Evolutionary conservation across 2,113 vertebrate genomes (phyloP).

Genomic region (Alligator mississippiensis): DNA sequence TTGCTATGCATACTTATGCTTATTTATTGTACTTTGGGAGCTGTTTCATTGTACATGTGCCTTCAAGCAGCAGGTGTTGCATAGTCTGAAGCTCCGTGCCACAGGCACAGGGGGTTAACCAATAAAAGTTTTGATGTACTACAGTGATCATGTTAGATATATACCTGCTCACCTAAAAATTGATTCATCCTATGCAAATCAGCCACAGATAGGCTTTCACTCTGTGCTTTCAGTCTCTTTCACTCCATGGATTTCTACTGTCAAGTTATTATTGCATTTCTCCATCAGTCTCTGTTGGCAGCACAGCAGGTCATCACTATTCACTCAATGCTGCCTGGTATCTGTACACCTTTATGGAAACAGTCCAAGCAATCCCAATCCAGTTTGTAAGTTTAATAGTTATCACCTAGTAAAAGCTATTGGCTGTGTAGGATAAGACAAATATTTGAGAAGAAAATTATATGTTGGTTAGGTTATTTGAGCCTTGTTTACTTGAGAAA

Average conservation of each 20-base stretch:
- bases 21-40: too few species aligned
- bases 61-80: too few species aligned
- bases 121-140: neutral
- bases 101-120: too few species aligned
- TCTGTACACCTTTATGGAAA: neutral
- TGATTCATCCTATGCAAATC: neutral
- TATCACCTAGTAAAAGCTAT: neutral
- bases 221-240: neutral
- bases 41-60: too few species aligned
- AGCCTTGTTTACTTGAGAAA: neutral
- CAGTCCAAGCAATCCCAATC: neutral
- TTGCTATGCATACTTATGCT: too few species aligned
- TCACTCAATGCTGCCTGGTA: constrained; percentile 25
- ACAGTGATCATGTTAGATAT: neutral
- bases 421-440: neutral
- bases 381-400: neutral
- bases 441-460: constrained; percentile 46
- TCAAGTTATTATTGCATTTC: neutral
- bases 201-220: neutral
- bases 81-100: too few species aligned
- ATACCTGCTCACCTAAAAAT: neutral
- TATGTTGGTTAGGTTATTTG: neutral
- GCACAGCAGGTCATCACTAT: neutral
- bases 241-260: neutral
- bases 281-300: neutral